Percentiles rank a stretch among this genome's conserved stretches.
These are phyloP conservation scores for Tapera naevia DNA, from an alignment of 2,797 vertebrate species.

Conservation along the genomic window DNA sequence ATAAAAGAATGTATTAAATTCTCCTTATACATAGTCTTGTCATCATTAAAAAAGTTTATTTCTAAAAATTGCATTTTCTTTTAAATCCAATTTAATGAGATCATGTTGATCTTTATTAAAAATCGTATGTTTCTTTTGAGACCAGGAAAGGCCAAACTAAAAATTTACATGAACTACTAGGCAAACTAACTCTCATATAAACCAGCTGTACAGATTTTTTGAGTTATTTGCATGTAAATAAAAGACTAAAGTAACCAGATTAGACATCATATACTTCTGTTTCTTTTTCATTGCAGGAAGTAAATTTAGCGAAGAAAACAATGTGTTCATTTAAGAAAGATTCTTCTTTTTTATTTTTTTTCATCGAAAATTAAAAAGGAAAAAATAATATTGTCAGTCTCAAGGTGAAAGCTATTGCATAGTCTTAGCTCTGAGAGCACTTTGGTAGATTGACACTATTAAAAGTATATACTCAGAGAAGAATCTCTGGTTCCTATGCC, in stretches of 20 bases:
- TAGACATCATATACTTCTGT: background rate
- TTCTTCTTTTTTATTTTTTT: background rate
- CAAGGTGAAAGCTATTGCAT: background rate
- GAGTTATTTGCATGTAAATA: background rate
- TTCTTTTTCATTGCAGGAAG: background rate
- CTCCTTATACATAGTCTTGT: background rate
- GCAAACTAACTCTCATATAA: background rate
- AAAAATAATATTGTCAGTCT: background rate
- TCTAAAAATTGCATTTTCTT: constrained; percentile 18
- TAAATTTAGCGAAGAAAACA: background rate
- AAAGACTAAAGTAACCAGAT: background rate
- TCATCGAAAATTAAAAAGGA: background rate
- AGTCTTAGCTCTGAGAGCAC: background rate
- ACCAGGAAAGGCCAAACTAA: background rate
- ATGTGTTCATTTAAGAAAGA: background rate
- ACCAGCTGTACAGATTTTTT: background rate
- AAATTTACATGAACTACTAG: background rate
- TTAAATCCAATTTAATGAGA: constrained; percentile 20
- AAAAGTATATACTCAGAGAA: background rate
- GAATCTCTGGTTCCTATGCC: background rate
- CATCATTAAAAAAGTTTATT: constrained; percentile 38
- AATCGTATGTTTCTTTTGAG: constrained; percentile 12
- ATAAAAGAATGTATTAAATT: constrained; percentile 23
- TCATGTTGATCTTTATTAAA: constrained; percentile 21
- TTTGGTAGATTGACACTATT: background rate